phyloP scores from a whole-genome alignment of 30 jellyfish, hydroid and myxozoan species.

The Aurelia sp. region DNA sequence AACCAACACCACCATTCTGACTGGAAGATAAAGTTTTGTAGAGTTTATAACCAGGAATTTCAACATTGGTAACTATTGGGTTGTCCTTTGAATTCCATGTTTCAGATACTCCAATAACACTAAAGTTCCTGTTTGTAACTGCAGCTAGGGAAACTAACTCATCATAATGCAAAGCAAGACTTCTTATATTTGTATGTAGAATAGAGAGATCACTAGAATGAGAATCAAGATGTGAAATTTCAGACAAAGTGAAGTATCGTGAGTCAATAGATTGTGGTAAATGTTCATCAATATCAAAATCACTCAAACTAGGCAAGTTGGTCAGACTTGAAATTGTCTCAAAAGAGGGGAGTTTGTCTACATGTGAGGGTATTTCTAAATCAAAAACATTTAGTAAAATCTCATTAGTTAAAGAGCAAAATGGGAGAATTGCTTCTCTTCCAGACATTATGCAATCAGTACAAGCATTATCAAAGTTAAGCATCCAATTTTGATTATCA shows the following conservation, averaged over 20 bases:
- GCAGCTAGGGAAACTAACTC: slow-evolving; percentile 41
- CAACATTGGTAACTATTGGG: slow-evolving; percentile 29
- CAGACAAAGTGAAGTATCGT: background rate
- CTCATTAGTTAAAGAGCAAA: too few relatives aligned
- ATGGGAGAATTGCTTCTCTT: too few relatives aligned
- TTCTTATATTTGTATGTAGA: slow-evolving; percentile 48
- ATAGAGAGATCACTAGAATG: slow-evolving; percentile 24
- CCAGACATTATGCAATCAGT: too few relatives aligned
- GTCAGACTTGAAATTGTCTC: too few relatives aligned
- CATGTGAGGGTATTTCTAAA: too few relatives aligned
- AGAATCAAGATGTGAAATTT: background rate
- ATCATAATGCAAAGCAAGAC: slow-evolving; percentile 49
- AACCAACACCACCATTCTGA: slow-evolving; percentile 62
- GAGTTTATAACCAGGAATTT: slow-evolving; percentile 38
- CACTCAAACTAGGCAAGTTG: too few relatives aligned
- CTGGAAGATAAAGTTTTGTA: slow-evolving; percentile 26
- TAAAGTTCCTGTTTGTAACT: slow-evolving; percentile 1
- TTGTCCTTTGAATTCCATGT: slow-evolving; percentile 10
- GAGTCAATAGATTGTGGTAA: too few relatives aligned
- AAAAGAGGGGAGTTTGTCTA: too few relatives aligned
- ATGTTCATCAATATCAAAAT: too few relatives aligned
- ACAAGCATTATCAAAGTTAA: too few relatives aligned
- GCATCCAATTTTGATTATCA: too few relatives aligned
- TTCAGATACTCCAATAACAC: slow-evolving; percentile 60
- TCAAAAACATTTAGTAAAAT: too few relatives aligned